phyloP scores from a whole-genome alignment of 2,888 invertebrate species.

The Calliphora vomitoria region DNA sequence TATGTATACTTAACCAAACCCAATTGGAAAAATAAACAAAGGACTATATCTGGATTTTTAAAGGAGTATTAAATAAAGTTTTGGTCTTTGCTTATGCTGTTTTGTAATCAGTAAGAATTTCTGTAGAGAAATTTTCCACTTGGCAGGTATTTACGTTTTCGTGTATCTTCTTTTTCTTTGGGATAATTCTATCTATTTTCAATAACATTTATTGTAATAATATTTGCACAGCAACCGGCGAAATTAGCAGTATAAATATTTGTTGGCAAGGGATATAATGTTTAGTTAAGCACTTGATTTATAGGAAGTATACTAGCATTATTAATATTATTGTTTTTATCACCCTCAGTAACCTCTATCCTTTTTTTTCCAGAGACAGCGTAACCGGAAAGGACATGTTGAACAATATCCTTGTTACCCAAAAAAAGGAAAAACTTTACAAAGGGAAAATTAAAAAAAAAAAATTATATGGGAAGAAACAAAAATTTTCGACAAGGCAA shows the following conservation, averaged over 20 bases:
- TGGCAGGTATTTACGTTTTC: neutral
- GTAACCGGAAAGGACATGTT: conserved; percentile 35
- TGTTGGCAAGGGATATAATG: neutral
- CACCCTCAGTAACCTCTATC: conserved; percentile 30
- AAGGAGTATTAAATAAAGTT: too few relatives aligned
- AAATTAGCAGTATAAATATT: conserved; percentile 27
- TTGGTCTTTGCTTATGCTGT: too few relatives aligned
- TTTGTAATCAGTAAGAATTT: too few relatives aligned
- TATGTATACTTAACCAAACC: too few relatives aligned
- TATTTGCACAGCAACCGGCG: neutral
- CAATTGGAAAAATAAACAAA: too few relatives aligned
- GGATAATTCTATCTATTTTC: neutral
- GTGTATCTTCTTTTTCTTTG: neutral
- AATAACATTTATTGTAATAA: conserved; percentile 13
- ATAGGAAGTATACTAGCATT: conserved; percentile 35
- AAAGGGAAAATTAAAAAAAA: neutral
- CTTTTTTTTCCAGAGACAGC: neutral
- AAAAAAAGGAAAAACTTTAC: neutral
- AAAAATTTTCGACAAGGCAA: too few relatives aligned
- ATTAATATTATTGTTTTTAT: conserved; percentile 57
- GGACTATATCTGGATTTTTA: too few relatives aligned
- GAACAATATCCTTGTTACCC: conserved; percentile 43
- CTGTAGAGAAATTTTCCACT: too few relatives aligned
- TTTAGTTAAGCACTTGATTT: conserved; percentile 57
- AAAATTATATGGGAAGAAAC: too few relatives aligned